phyloP scores from a whole-genome alignment of 1,140 invertebrate species.

The Gonioctena quinquepunctata region DNA sequence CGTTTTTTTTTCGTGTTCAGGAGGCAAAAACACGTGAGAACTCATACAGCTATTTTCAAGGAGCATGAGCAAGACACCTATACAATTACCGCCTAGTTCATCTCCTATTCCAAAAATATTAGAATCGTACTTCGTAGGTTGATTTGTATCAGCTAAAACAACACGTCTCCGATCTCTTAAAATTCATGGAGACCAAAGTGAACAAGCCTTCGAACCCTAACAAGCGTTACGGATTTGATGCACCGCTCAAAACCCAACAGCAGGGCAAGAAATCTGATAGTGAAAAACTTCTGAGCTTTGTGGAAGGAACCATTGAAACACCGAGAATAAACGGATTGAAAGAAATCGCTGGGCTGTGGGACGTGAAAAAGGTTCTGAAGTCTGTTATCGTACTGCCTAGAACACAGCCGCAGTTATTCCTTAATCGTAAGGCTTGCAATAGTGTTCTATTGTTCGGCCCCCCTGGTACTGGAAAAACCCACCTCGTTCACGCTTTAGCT shows the following conservation, averaged over 20 bases:
- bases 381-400: conserved; percentile 40
- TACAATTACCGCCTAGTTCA: no score
- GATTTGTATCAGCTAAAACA: neutral
- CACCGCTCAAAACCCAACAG: neutral
- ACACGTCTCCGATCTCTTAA: neutral
- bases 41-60: no score
- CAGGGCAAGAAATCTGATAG: neutral
- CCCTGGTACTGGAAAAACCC: conserved; percentile 74
- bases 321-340: conserved; percentile 41
- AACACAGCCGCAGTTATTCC: conserved; percentile 48
- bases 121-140: neutral
- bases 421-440: conserved; percentile 42
- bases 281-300: neutral
- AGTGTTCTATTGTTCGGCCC: conserved; percentile 72
- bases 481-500: conserved; percentile 64
- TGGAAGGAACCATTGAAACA: conserved; percentile 23
- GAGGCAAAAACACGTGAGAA: no score
- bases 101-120: neutral
- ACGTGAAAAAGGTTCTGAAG: conserved; percentile 24
- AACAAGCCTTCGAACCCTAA: neutral
- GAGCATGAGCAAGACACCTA: no score
- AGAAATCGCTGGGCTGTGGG: conserved; percentile 41
- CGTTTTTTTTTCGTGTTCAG: no score
- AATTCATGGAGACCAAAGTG: neutral
- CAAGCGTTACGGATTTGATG: neutral